Base-by-base conservation (phyloP, 2,113 vertebrate genomes). In the Anolis sagrei region DNA sequence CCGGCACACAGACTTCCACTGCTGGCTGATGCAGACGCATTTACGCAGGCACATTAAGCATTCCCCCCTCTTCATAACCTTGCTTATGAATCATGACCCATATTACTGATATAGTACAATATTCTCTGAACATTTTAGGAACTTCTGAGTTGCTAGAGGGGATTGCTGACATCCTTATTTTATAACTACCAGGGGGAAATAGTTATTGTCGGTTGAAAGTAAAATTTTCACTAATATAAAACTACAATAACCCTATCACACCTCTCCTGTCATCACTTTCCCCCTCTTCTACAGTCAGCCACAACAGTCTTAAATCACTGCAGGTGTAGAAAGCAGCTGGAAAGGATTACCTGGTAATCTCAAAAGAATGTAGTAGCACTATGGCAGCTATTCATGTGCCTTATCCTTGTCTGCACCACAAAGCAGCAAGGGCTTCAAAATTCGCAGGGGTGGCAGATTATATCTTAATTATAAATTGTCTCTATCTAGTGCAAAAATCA, bases 181-280 rank as follows among this genome's bases (percentile, higher is more conserved):
- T 7, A 25, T 61, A 18, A 5, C n/a, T 61, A 58, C 58, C 49
- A 34, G n/a, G 18, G n/a, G 58, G 21, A 25, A 61, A 21, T 32
- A 34, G 19, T 13, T 1, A 19, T 29, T 61, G 19, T 61, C 18
- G 39, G 86, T 79, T 83, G 88, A 90, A 90, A 91, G 78, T 54
- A 86, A 76, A 79, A 62, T 69, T 81, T 89, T 88, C 83, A 82
- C 75, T 10, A 0, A 73, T 84, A 48, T 51, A 1, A 0, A 72
- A 34, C 29, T 51, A 32, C 75, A 76, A n/a, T 49, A 51, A 76
- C 27, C 73, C 61, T 81, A 85, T 83, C 84, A 88, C 32, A 83
- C 54, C 21, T 27, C 86, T 92, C 34, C 16, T 89, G 79, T 0
- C 87, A 76, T 90, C 77, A 89, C 58, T 88, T 83, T 74, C 64